Evolutionary conservation across 2,797 vertebrate genomes (phyloP).

Genomic region (Neomorphus geoffroyi): DNA sequence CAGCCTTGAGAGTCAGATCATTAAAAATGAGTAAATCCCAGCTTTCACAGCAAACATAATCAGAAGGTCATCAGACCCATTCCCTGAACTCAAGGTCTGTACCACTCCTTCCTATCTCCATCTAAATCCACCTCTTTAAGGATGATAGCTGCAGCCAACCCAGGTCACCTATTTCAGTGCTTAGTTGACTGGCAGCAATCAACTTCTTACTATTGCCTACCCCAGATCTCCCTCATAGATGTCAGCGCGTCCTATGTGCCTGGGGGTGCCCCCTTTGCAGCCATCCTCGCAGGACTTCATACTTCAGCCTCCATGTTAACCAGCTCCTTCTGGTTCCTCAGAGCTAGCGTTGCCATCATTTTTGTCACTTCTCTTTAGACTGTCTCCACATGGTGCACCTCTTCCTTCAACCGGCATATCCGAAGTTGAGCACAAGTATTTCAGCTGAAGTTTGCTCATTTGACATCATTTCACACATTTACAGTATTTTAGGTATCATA

Average conservation of each 20-base stretch:
- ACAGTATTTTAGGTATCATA: neutral
- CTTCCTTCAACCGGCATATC: neutral
- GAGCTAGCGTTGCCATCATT: neutral
- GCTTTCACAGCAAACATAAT: neutral
- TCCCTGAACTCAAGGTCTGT: neutral
- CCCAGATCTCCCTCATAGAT: neutral
- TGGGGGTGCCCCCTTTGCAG: neutral
- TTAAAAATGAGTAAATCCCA: neutral
- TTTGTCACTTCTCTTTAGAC: neutral
- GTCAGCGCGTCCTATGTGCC: accelerated
- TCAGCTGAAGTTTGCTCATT: neutral
- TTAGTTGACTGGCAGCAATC: neutral
- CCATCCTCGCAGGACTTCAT: neutral
- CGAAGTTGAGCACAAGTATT: neutral
- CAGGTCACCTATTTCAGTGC: neutral
- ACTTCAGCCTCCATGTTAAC: neutral
- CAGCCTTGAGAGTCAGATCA: neutral
- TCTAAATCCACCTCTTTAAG: neutral
- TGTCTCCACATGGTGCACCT: neutral
- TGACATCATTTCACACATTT: neutral
- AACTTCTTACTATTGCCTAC: neutral
- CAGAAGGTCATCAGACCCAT: neutral
- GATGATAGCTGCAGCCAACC: neutral
- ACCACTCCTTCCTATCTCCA: neutral
- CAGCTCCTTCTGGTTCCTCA: neutral